phyloP scores from a whole-genome alignment of 2,113 vertebrate genomes.

The Cacatua alba region DNA sequence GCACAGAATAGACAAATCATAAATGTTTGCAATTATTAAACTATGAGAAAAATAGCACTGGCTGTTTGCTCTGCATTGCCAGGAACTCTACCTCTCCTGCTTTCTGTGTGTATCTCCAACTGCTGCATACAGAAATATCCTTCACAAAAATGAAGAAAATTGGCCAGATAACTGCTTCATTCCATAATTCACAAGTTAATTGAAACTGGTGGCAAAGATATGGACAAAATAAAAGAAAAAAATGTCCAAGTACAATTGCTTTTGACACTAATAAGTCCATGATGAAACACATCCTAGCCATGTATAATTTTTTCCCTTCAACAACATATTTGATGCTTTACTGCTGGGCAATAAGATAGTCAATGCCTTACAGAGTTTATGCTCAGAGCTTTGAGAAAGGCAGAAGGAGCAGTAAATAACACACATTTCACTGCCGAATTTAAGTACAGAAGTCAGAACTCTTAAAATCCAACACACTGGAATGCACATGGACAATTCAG shows the following conservation, averaged over 20 bases:
- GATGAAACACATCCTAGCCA: neutral
- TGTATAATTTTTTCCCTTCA: neutral
- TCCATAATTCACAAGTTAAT: neutral
- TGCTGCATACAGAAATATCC: neutral
- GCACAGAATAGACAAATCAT: neutral
- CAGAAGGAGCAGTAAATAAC: neutral
- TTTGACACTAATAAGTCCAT: neutral
- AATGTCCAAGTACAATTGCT: neutral
- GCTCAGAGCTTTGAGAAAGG: neutral
- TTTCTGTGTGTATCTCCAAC: neutral
- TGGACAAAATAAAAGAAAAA: neutral
- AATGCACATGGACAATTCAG: neutral
- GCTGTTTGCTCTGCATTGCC: neutral
- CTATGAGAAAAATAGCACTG: neutral
- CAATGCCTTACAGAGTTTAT: neutral
- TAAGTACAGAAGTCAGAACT: neutral
- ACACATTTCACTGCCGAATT: neutral
- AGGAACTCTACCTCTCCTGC: neutral
- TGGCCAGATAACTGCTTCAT: neutral
- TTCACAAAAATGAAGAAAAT: neutral
- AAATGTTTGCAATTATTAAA: neutral
- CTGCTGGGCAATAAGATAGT: neutral
- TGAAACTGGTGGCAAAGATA: neutral
- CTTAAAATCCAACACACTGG: neutral
- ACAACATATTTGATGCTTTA: neutral